These are phyloP conservation scores for Xestia xanthographa DNA, from an alignment of 2,888 invertebrate species.

Conservation along the genomic window DNA sequence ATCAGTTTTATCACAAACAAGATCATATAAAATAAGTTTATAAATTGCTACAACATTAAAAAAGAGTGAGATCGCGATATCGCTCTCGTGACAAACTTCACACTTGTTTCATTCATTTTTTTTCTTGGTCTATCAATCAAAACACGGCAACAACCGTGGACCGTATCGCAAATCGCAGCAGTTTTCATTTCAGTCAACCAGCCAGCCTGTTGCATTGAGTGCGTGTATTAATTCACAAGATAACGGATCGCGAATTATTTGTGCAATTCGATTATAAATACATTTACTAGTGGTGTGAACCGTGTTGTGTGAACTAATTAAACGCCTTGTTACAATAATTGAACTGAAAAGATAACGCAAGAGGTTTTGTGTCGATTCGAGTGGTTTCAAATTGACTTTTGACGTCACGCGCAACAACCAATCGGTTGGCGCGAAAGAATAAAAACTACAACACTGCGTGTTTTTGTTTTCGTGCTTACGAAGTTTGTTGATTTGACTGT, in stretches of 20 bases:
- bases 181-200: constrained; percentile 74
- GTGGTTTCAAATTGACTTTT: constrained; percentile 86
- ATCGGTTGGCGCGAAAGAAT: constrained; percentile 83
- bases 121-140: constrained; percentile 71
- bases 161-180: constrained; percentile 71
- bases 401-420: constrained; percentile 86
- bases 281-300: constrained; percentile 64
- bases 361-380: constrained; percentile 80
- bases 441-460: constrained; percentile 68
- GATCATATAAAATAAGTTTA: neutral
- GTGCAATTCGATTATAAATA: constrained; percentile 65
- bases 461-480: constrained; percentile 77
- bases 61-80: constrained; percentile 63
- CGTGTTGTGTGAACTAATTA: constrained; percentile 77
- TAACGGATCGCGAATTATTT: constrained; percentile 57
- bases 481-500: constrained; percentile 72
- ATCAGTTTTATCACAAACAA: neutral
- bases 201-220: constrained; percentile 72
- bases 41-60: constrained; percentile 39
- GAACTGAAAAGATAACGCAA: constrained; percentile 63
- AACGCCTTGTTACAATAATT: constrained; percentile 65
- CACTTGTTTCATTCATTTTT: constrained; percentile 74
- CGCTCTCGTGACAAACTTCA: constrained; percentile 72
- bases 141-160: constrained; percentile 67
- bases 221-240: constrained; percentile 41